Conservation (phyloP, 2,888 invertebrate genomes). For the Phanerotoma sp. region DNA sequence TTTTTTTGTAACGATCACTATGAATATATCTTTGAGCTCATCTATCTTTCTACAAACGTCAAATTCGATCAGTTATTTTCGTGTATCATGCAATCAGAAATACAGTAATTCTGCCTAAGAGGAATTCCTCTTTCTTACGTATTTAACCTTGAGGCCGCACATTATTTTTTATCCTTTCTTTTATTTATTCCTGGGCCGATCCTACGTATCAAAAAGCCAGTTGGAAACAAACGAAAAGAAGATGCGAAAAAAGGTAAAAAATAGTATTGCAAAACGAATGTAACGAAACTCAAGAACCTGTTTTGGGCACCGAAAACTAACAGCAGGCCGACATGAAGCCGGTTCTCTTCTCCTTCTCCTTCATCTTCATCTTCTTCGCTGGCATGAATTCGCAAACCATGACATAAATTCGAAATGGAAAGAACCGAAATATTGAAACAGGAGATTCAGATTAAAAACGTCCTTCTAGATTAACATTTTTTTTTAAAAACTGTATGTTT, state of each 20-base stretch:
- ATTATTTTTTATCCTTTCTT: neutral
- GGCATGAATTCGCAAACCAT: constrained; percentile 21
- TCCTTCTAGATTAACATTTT: neutral
- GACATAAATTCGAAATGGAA: constrained; percentile 17
- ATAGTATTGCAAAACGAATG: no score
- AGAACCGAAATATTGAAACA: neutral
- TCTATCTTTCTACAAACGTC: constrained; percentile 19
- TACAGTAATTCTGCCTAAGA: constrained; percentile 15
- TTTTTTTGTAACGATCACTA: no score
- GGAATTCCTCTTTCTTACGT: constrained; percentile 25
- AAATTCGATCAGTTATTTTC: constrained; percentile 22
- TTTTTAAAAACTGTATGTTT: no score
- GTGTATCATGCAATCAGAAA: constrained; percentile 11
- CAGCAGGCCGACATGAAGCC: constrained; percentile 7
- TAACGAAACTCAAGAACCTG: no score
- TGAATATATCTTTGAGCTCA: no score
- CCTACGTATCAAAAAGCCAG: no score
- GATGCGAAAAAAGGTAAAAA: no score
- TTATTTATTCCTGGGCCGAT: neutral
- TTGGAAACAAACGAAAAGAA: no score
- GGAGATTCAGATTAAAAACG: neutral
- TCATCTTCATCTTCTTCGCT: no score
- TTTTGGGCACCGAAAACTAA: no score
- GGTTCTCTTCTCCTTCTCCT: no score
- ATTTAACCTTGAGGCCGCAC: constrained; percentile 34